A percentile compares a stretch with the other conserved stretches of the same genome.
These are phyloP conservation scores for Phengaris arion DNA, from an alignment of 2,888 invertebrate species.

Conservation along the genomic window DNA sequence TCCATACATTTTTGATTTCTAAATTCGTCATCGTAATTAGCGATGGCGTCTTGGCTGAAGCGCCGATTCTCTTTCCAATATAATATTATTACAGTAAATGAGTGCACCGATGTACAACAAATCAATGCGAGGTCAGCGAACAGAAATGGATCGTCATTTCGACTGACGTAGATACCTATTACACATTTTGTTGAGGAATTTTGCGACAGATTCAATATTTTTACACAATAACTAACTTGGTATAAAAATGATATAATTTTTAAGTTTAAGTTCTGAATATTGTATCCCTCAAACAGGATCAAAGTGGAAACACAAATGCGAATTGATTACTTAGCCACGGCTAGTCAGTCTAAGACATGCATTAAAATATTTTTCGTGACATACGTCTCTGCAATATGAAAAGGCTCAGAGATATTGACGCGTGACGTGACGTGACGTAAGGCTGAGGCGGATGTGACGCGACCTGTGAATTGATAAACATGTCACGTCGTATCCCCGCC, in stretches of 20 bases:
- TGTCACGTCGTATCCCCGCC: background rate
- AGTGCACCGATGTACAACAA: background rate
- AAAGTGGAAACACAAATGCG: too few relatives aligned
- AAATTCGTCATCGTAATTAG: too few relatives aligned
- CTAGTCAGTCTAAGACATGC: too few relatives aligned
- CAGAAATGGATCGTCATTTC: background rate
- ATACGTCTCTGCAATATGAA: too few relatives aligned
- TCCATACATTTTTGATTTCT: too few relatives aligned
- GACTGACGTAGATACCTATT: background rate
- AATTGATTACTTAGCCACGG: too few relatives aligned
- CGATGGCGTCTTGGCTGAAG: too few relatives aligned
- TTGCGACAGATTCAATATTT: background rate
- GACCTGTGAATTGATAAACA: background rate
- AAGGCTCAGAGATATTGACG: background rate
- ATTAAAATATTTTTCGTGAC: too few relatives aligned
- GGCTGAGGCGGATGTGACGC: too few relatives aligned
- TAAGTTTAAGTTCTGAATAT: too few relatives aligned
- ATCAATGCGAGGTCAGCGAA: background rate
- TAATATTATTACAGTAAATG: background rate
- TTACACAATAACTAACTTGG: background rate
- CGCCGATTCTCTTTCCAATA: background rate
- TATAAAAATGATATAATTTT: too few relatives aligned
- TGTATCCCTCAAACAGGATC: too few relatives aligned
- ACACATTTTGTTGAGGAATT: background rate
- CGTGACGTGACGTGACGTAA: background rate